A percentile compares a stretch with the other conserved stretches of the same genome.
Conservation (phyloP, 2,797 vertebrate genomes). For the Otus scops region DNA sequence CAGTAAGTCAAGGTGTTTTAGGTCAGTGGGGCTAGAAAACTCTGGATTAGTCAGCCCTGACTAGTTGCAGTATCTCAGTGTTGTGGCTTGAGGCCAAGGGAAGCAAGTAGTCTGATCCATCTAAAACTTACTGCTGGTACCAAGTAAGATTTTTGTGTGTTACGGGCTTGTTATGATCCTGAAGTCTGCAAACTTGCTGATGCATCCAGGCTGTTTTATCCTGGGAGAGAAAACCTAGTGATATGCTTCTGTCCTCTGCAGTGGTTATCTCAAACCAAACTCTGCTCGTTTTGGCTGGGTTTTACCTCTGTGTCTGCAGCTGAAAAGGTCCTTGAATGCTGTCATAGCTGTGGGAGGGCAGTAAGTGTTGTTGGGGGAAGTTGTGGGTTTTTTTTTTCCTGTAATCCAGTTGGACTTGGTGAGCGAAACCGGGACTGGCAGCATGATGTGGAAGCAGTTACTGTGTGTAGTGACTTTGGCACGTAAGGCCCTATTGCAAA, state of each 20-base stretch:
- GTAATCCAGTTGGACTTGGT: rapidly evolving
- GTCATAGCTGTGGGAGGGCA: not conserved
- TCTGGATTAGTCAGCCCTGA: not conserved
- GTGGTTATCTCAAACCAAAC: not conserved
- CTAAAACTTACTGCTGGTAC: not conserved
- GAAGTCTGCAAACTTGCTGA: not conserved
- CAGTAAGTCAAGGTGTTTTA: not conserved
- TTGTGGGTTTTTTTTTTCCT: not conserved
- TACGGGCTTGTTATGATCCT: not conserved
- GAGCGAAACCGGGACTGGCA: not conserved
- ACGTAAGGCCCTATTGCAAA: not conserved
- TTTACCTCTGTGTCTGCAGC: not conserved
- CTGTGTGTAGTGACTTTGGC: not conserved
- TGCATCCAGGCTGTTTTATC: not conserved
- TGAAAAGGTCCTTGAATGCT: not conserved
- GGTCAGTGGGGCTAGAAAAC: not conserved
- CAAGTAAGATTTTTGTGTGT: not conserved
- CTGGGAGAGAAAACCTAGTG: rapidly evolving
- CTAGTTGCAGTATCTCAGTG: rapidly evolving
- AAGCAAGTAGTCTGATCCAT: rapidly evolving
- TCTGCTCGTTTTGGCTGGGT: rapidly evolving
- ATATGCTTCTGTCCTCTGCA: not conserved
- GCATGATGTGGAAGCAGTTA: rapidly evolving
- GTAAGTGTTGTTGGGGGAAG: not conserved
- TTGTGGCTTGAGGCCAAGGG: not conserved